Evolutionary conservation across 2,797 vertebrate genomes (phyloP).

Genomic region (Anguilla marmorata): DNA sequence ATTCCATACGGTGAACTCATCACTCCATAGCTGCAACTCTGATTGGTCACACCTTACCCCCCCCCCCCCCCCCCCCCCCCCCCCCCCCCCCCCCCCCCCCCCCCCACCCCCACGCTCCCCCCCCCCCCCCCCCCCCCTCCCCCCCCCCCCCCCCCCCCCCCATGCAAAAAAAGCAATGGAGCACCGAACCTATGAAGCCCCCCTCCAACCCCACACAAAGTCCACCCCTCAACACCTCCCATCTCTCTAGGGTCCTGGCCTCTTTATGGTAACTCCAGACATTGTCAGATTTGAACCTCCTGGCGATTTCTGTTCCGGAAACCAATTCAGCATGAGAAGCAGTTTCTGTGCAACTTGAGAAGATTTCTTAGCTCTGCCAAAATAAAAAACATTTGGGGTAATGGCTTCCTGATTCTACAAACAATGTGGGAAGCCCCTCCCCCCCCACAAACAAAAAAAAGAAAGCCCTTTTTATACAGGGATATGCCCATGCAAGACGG

Average conservation of each 20-base stretch:
- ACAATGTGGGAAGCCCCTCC: neutral
- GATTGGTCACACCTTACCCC: conserved; percentile 34
- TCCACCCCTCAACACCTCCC: conserved; percentile 7
- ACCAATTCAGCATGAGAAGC: conserved; percentile 20
- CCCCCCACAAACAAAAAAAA: conserved; percentile 18
- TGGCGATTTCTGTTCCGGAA: conserved; percentile 24
- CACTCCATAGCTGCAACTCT: conserved; percentile 32
- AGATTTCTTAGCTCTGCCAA: conserved; percentile 13
- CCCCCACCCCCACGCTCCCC: neutral
- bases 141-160: too few species aligned
- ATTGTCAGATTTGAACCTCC: conserved; percentile 28
- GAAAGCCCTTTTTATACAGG: conserved; percentile 32
- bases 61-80: neutral
- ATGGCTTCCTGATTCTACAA: conserved; percentile 40
- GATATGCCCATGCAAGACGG: conserved; percentile 31
- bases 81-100: too few species aligned
- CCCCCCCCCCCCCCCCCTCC: neutral
- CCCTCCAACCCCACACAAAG: neutral
- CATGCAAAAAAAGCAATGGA: conserved; percentile 32
- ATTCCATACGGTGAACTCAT: conserved; percentile 39
- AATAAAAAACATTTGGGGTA: conserved; percentile 27
- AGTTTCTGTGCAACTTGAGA: conserved; percentile 37
- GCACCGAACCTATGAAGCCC: neutral
- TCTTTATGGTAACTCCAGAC: conserved; percentile 19
- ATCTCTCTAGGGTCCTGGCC: neutral